These are phyloP conservation scores for Onychomys torridus DNA, from an alignment of 2,797 vertebrate species.

Conservation along the genomic window DNA sequence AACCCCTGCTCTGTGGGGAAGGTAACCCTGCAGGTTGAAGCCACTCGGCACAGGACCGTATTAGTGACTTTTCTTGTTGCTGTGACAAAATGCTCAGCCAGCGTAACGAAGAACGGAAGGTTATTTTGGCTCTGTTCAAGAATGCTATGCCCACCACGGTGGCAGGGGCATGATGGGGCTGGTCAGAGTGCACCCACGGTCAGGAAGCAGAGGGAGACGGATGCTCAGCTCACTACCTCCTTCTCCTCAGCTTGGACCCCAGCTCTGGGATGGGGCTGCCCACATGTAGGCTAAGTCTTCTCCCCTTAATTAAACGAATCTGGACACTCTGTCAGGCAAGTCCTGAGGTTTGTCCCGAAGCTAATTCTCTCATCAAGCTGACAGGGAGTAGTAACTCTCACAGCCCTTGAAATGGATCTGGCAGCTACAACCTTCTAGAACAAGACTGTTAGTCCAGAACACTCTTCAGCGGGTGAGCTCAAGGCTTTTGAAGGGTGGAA, in stretches of 20 bases:
- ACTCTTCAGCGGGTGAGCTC: background rate
- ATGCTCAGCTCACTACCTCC: background rate
- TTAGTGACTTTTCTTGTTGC: background rate
- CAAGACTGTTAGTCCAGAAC: background rate
- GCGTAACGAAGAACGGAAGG: background rate
- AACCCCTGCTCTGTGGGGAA: background rate
- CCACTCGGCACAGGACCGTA: background rate
- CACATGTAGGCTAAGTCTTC: background rate
- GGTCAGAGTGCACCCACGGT: too few relatives aligned
- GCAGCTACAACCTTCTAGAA: background rate
- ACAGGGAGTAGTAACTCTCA: background rate
- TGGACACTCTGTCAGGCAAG: background rate
- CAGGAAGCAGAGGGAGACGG: background rate
- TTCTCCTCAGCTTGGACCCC: background rate
- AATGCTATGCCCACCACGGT: background rate
- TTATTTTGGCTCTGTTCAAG: background rate
- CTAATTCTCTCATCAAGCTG: background rate
- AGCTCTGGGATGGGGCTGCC: too few relatives aligned
- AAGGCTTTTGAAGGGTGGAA: background rate
- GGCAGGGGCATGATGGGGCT: background rate
- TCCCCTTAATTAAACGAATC: background rate
- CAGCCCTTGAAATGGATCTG: too few relatives aligned
- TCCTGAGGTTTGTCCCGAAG: background rate
- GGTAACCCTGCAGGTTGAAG: background rate
- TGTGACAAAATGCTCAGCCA: background rate